Conservation (phyloP, 2,113 vertebrate species). For the Psophia crepitans region DNA sequence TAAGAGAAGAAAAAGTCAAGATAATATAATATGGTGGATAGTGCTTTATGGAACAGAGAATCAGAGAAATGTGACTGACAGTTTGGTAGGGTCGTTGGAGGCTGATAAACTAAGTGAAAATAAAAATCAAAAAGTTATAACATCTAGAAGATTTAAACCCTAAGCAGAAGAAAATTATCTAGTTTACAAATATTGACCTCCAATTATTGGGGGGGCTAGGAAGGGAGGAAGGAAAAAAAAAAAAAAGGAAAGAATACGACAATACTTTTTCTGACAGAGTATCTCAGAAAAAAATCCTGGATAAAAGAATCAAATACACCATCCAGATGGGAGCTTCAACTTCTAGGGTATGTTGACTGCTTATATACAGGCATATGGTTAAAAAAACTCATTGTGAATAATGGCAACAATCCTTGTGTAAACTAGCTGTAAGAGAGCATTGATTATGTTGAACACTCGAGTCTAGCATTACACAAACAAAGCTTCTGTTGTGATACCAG, state of each 20-base stretch:
- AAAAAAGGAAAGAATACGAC: neutral
- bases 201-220: neutral
- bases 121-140: neutral
- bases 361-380: neutral
- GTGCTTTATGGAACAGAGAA: neutral
- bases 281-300: neutral
- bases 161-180: neutral
- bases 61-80: neutral
- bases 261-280: neutral
- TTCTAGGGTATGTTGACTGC: neutral
- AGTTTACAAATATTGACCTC: neutral
- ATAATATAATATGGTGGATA: neutral
- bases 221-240: neutral
- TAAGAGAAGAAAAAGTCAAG: neutral
- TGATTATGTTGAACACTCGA: neutral
- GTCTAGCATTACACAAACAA: slow-evolving; percentile 2
- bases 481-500: neutral
- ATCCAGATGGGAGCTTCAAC: neutral
- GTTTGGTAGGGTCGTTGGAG: neutral
- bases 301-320: neutral
- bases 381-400: neutral
- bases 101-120: neutral
- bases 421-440: slow-evolving; percentile 11
- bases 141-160: neutral
- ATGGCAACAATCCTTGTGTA: neutral